Percentiles rank a stretch among this genome's conserved stretches.
Evolutionary conservation across 2,888 invertebrate species (phyloP).

Genomic region (Buathra laborator): DNA sequence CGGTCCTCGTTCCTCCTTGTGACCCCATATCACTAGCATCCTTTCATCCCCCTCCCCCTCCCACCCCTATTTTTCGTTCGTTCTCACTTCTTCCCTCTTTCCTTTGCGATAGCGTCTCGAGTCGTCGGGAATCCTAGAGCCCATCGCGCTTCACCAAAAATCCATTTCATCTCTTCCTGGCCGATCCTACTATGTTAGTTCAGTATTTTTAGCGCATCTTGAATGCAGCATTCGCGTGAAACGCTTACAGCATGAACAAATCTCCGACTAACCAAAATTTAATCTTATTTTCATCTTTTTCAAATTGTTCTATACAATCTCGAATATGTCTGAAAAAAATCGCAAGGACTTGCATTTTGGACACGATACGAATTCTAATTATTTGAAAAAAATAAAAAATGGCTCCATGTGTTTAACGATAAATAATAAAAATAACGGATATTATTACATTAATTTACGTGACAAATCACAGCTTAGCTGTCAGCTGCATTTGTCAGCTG

Average conservation of each 20-base stretch:
- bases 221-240: background rate
- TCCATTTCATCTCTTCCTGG: background rate
- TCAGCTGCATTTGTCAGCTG: too few species aligned
- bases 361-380: too few species aligned
- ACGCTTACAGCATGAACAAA: background rate
- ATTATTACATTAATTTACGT: too few species aligned
- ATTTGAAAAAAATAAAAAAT: too few species aligned
- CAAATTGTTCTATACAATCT: too few species aligned
- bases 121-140: background rate
- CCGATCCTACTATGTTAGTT: background rate
- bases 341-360: too few species aligned
- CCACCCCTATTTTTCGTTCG: slow-evolving; percentile 68
- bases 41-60: slow-evolving; percentile 65
- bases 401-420: too few species aligned
- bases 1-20: slow-evolving; percentile 19
- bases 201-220: background rate
- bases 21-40: slow-evolving; percentile 30
- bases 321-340: too few species aligned
- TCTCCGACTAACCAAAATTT: too few species aligned
- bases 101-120: background rate
- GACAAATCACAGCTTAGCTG: too few species aligned
- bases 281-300: too few species aligned
- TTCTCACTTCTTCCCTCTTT: slow-evolving; percentile 51
- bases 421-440: too few species aligned
- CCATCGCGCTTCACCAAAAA: background rate